Conservation (phyloP, 2,888 invertebrate genomes). For the Vesta saturnalis region DNA sequence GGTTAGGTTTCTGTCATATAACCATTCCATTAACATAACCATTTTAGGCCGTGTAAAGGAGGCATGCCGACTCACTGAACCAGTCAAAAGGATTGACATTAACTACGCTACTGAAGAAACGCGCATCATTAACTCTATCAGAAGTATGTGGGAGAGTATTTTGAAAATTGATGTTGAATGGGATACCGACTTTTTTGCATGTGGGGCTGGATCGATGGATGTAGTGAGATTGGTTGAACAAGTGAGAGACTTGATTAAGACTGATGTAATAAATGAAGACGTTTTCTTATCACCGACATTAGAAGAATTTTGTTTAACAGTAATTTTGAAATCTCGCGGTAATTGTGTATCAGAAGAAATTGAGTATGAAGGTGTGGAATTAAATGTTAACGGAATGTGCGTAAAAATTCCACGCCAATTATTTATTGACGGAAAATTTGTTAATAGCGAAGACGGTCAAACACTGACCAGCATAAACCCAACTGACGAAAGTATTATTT, state of each 20-base stretch:
- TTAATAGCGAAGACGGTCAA: constrained; percentile 76
- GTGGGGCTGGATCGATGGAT: constrained; percentile 99
- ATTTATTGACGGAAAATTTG: constrained; percentile 91
- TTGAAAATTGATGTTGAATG: constrained; percentile 78
- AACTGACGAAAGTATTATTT: constrained; percentile 82
- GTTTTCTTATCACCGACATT: constrained; percentile 94
- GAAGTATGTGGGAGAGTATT: constrained; percentile 86
- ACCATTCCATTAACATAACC: not conserved
- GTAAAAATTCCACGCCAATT: constrained; percentile 89
- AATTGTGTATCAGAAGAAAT: constrained; percentile 66
- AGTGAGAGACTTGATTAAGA: constrained; percentile 80
- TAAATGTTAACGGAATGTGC: constrained; percentile 85
- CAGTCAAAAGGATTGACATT: constrained; percentile 64
- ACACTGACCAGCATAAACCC: constrained; percentile 82
- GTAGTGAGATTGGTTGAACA: constrained; percentile 92
- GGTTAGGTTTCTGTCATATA: not conserved
- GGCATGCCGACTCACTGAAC: constrained; percentile 81
- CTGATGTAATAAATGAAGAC: constrained; percentile 87
- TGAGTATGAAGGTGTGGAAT: constrained; percentile 77
- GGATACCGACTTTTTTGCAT: constrained; percentile 90
- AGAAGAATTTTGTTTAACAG: constrained; percentile 77
- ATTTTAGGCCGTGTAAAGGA: constrained; percentile 78
- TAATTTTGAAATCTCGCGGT: constrained; percentile 75
- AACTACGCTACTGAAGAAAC: constrained; percentile 81
- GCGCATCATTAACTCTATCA: constrained; percentile 70